Conservation (phyloP, 2,113 vertebrate genomes). For the Shinisaurus crocodilurus region DNA sequence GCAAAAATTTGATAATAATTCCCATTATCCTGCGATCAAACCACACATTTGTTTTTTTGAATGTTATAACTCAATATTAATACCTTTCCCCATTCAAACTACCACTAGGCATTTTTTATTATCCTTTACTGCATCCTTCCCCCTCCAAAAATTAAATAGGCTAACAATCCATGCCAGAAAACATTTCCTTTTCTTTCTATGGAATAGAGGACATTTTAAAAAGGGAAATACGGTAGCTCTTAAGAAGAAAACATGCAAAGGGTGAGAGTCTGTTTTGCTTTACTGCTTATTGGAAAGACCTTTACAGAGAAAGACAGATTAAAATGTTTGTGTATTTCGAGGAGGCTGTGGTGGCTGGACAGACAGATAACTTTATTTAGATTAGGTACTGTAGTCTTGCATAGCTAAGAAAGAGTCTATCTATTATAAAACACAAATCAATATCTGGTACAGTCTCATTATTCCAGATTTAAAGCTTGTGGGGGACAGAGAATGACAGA, state of each 20-base stretch:
- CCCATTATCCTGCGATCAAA: conserved; percentile 70
- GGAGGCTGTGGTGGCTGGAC: background rate
- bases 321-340: background rate
- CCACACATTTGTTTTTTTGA: conserved; percentile 63
- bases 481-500: background rate
- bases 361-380: background rate
- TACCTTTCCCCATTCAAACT: conserved; percentile 72
- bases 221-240: conserved; percentile 22
- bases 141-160: conserved; percentile 59
- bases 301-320: background rate
- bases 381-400: background rate
- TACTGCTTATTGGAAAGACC: background rate
- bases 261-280: background rate
- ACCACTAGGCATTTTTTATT: conserved; percentile 72
- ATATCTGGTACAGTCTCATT: background rate
- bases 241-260: conserved; percentile 31
- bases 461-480: background rate
- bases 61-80: conserved; percentile 70
- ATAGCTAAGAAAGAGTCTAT: background rate
- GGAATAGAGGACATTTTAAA: conserved; percentile 38
- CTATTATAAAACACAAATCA: background rate
- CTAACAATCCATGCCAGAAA: conserved; percentile 64
- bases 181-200: conserved; percentile 61
- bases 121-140: conserved; percentile 40
- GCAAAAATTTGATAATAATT: conserved; percentile 68